Percentiles rank a stretch among this genome's conserved stretches.
These are phyloP conservation scores for Noctua comes DNA, from an alignment of 2,888 invertebrate species.

Conservation along the genomic window DNA sequence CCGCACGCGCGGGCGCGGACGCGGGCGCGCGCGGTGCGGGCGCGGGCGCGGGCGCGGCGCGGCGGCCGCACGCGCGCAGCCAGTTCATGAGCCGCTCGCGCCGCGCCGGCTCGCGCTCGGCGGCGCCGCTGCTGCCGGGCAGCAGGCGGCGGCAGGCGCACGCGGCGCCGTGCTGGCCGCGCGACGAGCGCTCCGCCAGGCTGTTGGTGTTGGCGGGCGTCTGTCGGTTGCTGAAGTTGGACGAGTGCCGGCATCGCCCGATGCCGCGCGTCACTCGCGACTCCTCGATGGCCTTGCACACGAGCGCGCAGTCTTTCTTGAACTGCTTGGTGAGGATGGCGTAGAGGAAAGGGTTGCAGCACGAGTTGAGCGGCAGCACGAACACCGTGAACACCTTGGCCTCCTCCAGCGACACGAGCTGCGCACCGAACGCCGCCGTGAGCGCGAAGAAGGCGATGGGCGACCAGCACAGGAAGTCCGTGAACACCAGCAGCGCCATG, in stretches of 20 bases:
- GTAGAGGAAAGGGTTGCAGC: constrained; percentile 99
- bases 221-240: constrained; percentile 96
- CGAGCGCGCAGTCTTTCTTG: constrained; percentile 98
- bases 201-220: constrained; percentile 97
- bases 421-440: constrained; percentile 97
- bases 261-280: constrained; percentile 96
- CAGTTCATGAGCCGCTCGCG: constrained; percentile 83
- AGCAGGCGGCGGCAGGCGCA: constrained; percentile 92
- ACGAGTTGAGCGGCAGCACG: constrained; percentile 98
- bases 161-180: constrained; percentile 92
- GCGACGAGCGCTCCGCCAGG: constrained; percentile 94
- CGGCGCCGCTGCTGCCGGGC: constrained; percentile 93
- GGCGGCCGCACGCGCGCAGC: constrained; percentile 82
- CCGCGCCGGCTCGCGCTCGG: constrained; percentile 79
- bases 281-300: constrained; percentile 99
- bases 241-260: constrained; percentile 95
- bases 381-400: constrained; percentile 99
- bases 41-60: constrained; percentile 83
- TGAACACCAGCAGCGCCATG: constrained; percentile 99
- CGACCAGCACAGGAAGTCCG: constrained; percentile 99
- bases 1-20: constrained; percentile 93
- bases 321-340: constrained; percentile 99
- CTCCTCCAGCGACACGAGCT: constrained; percentile 97
- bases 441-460: constrained; percentile 99
- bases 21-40: constrained; percentile 82